A percentile compares a stretch with the other conserved stretches of the same genome.
Evolutionary conservation across 2,797 vertebrate genomes (phyloP).

Genomic region (Cryptoblepharus egeriae): DNA sequence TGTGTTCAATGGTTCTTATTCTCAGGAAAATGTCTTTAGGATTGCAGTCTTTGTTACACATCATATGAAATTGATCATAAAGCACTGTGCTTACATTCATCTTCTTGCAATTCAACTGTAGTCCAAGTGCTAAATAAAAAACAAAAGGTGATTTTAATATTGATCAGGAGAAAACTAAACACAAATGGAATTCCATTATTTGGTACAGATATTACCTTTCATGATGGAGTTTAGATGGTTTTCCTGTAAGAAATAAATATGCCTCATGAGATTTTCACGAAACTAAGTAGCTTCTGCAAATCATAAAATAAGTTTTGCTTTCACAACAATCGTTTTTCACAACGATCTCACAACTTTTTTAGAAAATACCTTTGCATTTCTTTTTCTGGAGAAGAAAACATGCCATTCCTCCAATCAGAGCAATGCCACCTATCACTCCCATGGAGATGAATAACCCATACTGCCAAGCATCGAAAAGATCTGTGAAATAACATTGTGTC

Average conservation of each 20-base stretch:
- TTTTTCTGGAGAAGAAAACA: constrained; percentile 2
- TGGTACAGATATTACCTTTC: too few relatives aligned
- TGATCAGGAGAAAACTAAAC: too few relatives aligned
- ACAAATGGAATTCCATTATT: too few relatives aligned
- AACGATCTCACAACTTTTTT: too few relatives aligned
- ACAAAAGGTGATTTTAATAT: neutral
- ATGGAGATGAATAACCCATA: rapidly evolving
- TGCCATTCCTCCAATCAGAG: neutral
- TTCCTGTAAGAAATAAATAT: constrained; percentile 35
- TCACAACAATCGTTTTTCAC: neutral
- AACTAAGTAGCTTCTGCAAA: neutral
- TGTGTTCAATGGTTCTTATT: too few relatives aligned
- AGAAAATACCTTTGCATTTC: constrained; percentile 39
- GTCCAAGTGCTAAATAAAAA: constrained; percentile 18
- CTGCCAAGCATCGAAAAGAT: neutral
- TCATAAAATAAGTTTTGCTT: neutral
- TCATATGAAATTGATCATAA: neutral
- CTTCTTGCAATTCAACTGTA: neutral
- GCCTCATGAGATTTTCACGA: neutral
- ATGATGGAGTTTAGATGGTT: neutral
- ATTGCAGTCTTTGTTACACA: too few relatives aligned
- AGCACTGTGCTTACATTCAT: constrained; percentile 44
- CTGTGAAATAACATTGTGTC: neutral
- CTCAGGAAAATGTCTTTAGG: too few relatives aligned
- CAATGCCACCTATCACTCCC: neutral